Conservation (phyloP, 2,797 vertebrate genomes). For the Onychomys leucogaster region DNA sequence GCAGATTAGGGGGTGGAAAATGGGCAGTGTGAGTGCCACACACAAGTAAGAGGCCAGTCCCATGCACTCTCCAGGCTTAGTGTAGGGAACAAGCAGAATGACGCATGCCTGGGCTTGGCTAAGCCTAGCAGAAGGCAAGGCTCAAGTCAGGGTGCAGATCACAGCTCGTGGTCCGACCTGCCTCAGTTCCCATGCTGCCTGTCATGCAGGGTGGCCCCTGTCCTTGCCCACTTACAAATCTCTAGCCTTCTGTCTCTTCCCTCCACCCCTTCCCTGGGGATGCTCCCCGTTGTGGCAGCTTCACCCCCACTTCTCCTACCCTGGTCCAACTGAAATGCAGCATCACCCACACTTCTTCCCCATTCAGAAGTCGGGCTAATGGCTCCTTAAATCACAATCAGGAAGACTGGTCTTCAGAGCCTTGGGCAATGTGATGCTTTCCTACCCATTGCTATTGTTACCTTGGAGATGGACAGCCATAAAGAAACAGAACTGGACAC, state of each 20-base stretch:
- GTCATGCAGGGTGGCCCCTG: neutral
- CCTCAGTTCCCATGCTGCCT: neutral
- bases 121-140: neutral
- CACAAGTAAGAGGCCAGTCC: neutral
- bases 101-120: fast-evolving
- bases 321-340: neutral
- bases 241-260: neutral
- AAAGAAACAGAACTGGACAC: neutral
- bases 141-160: neutral
- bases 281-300: no score
- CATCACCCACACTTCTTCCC: neutral
- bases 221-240: neutral
- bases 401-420: neutral
- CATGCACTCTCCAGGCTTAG: no score
- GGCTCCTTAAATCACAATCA: neutral
- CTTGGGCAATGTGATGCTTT: neutral
- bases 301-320: neutral
- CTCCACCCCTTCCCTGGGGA: neutral
- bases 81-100: neutral
- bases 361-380: neutral
- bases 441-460: neutral
- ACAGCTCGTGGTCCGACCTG: neutral
- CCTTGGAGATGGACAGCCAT: neutral
- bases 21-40: no score
- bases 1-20: neutral